Base-by-base conservation (phyloP, 2,113 vertebrate genomes). In the Labeo catla region DNA sequence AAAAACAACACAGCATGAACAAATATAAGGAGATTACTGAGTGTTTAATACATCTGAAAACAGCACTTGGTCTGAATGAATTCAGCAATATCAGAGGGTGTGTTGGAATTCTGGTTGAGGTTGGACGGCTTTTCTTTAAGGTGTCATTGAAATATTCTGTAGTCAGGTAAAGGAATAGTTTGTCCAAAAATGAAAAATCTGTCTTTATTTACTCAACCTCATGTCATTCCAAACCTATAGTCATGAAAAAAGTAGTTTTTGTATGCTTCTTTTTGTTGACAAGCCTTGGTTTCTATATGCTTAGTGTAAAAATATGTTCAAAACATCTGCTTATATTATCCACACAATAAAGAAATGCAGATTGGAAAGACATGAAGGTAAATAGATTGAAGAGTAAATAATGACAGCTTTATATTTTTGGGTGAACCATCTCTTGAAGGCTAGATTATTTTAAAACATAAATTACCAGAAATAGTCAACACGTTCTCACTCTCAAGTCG, bases 41-140 rank as follows among this genome's bases (percentile, higher is more conserved):
- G 0, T 54, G 50, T 54, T 54, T 34, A 36, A 77, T 77, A 19
- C 76, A 77, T 77, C 28, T 36, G 76, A 77, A 77, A 77, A 77
- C 76, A 77, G 76, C 76, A 57, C 9, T 36, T 21, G 49, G 79
- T 85, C 65, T 39, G 47, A 63, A 74, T 23, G 34, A 74, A 74
- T 50, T 76, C 73, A 50, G 72, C 11, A 23, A 76, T 49, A n/a
- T 12, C 43, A 74, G 72, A 74, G 43, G 72, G 39, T 72, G 39
- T 21, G 39, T 19, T n/a, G 11, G 19, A 8, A 19, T 43, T 72
- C 36, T 47, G 43, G 39, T 43, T 9, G 39, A 72, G 68, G 39
- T 16, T 43, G 39, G 16, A 2, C 1, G 3, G 8, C 13, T 73
- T 1, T 7, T 47, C 21, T 49, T 74, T 74, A 23, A 74, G 45